Evolutionary conservation across 2,797 vertebrate genomes (phyloP).

Genomic region (Tangara arthus): DNA sequence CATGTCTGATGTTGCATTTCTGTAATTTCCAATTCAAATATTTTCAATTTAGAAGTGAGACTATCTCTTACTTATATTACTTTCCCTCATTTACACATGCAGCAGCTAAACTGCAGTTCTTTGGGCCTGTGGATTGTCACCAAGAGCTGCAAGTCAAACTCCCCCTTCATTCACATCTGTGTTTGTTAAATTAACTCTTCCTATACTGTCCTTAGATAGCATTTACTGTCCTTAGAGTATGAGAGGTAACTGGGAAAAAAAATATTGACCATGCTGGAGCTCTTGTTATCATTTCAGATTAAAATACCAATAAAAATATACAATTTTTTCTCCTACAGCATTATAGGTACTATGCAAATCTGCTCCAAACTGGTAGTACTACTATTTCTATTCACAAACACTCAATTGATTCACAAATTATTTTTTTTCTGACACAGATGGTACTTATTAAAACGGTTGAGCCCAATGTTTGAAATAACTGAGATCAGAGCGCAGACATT

Average conservation of each 20-base stretch:
- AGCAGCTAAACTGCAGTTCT: slow-evolving; percentile 1
- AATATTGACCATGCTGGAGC: neutral
- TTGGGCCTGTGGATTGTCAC: neutral
- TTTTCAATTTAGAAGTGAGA: neutral
- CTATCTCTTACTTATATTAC: neutral
- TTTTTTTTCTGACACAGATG: neutral
- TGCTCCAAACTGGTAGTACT: neutral
- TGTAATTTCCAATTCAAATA: slow-evolving; percentile 31
- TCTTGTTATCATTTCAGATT: neutral
- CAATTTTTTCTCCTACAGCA: neutral
- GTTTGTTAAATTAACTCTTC: neutral
- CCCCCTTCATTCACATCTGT: neutral
- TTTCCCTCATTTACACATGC: neutral
- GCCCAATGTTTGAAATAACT: neutral
- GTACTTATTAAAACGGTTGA: neutral
- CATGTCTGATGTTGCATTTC: neutral
- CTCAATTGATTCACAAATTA: neutral
- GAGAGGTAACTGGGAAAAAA: neutral
- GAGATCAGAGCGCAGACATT: neutral
- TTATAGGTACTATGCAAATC: neutral
- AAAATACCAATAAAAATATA: neutral
- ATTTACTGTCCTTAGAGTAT: neutral
- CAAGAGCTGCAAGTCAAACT: neutral
- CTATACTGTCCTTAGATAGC: neutral
- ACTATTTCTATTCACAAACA: neutral